These are phyloP conservation scores for Hippocampus comes DNA, from an alignment of 2,113 vertebrate genomes.

Conservation along the genomic window DNA sequence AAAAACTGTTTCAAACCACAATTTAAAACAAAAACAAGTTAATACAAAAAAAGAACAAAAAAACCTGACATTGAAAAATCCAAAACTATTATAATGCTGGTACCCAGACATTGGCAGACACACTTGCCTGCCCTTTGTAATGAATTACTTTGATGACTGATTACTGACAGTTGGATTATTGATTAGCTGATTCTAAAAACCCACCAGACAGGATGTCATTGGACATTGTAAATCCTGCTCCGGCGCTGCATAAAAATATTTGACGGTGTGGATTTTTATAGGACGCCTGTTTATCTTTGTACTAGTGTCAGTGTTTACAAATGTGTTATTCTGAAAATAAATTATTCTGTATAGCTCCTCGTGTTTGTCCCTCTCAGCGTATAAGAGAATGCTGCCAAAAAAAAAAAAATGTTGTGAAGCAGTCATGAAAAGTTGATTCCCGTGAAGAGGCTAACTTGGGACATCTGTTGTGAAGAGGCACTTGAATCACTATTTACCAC, in stretches of 20 bases:
- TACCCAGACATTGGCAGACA: too few relatives aligned
- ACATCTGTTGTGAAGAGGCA: slow-evolving; percentile 59
- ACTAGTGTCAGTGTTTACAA: slow-evolving; percentile 67
- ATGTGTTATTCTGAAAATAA: slow-evolving; percentile 40
- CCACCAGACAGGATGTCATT: too few relatives aligned
- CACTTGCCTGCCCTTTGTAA: background rate
- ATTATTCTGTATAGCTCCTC: slow-evolving; percentile 53
- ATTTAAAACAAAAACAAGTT: too few relatives aligned
- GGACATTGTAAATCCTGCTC: slow-evolving; percentile 32
- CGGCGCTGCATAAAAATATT: slow-evolving; percentile 14
- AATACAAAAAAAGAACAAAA: too few relatives aligned
- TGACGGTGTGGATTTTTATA: slow-evolving; percentile 55
- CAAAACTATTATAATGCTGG: too few relatives aligned
- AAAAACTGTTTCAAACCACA: too few relatives aligned
- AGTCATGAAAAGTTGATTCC: slow-evolving; percentile 69
- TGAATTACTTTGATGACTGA: background rate
- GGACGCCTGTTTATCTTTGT: slow-evolving; percentile 59
- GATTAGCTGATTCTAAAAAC: too few relatives aligned
- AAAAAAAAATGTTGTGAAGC: slow-evolving; percentile 51
- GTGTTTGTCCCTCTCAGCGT: slow-evolving; percentile 60
- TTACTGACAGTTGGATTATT: too few relatives aligned
- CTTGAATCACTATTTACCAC: slow-evolving; percentile 64
- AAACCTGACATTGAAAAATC: too few relatives aligned
- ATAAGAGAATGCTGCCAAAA: slow-evolving; percentile 48
- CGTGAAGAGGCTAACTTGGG: slow-evolving; percentile 70